These are phyloP conservation scores for Amphiprion ocellaris DNA, from an alignment of 2,113 vertebrate genomes.

Conservation along the genomic window DNA sequence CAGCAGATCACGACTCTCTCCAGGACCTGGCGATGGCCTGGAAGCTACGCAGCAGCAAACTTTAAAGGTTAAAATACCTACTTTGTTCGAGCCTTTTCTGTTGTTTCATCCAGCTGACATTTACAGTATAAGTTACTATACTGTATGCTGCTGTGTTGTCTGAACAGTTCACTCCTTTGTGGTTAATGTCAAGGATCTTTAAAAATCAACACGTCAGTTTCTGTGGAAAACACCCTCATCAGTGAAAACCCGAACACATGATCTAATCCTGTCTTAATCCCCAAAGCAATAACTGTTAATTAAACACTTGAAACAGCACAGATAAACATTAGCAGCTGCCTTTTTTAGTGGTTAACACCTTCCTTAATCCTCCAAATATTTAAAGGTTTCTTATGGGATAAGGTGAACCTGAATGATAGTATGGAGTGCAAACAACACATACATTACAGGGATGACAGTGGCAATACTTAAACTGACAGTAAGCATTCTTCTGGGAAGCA, in stretches of 20 bases:
- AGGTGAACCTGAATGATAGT: too few relatives aligned
- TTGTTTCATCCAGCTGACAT: neutral
- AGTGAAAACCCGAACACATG: neutral
- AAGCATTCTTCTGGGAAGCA: too few relatives aligned
- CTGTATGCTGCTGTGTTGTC: neutral
- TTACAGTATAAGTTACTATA: neutral
- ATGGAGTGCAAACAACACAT: too few relatives aligned
- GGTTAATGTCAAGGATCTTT: neutral
- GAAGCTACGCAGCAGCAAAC: conserved; percentile 14
- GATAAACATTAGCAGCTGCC: too few relatives aligned
- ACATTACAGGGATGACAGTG: too few relatives aligned
- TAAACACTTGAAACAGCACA: too few relatives aligned
- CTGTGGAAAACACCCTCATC: neutral
- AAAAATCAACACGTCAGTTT: neutral
- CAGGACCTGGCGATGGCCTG: neutral
- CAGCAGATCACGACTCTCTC: conserved; percentile 33
- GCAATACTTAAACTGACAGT: too few relatives aligned
- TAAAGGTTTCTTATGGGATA: too few relatives aligned
- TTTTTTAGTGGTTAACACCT: too few relatives aligned
- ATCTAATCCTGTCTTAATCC: conserved; percentile 5
- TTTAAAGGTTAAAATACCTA: neutral
- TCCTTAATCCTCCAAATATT: too few relatives aligned
- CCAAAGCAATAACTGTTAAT: neutral
- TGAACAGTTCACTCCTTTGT: neutral
- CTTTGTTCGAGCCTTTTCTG: neutral